Percentiles rank a stretch among this genome's conserved stretches.
Conservation (phyloP, 2,888 invertebrate genomes). For the Cerastis leucographa region DNA sequence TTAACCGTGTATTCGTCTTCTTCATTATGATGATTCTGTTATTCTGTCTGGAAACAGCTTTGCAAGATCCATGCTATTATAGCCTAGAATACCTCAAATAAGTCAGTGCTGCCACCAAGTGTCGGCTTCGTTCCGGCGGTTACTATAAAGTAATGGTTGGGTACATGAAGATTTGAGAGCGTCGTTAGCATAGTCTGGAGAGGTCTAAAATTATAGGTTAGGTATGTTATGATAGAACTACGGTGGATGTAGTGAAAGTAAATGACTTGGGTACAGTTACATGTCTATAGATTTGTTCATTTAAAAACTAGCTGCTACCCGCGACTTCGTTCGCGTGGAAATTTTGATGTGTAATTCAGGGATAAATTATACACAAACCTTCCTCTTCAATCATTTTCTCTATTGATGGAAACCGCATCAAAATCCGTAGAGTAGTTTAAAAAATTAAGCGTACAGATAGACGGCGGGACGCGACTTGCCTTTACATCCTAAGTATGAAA, state of each 20-base stretch:
- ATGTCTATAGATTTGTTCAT: too few species aligned
- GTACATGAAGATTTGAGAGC: conserved; percentile 38
- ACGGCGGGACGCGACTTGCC: too few species aligned
- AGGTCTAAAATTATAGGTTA: conserved; percentile 33
- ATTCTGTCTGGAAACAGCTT: conserved; percentile 11
- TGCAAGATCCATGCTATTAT: conserved; percentile 24
- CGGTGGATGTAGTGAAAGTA: conserved; percentile 5
- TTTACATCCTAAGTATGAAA: too few species aligned
- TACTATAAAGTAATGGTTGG: conserved; percentile 55
- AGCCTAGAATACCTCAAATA: conserved; percentile 31
- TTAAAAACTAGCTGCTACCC: neutral
- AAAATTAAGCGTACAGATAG: too few species aligned
- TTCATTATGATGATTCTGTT: too few species aligned
- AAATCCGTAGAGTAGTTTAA: too few species aligned
- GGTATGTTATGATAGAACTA: conserved; percentile 19
- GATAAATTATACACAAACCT: too few species aligned
- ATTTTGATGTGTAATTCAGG: too few species aligned
- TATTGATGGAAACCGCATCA: too few species aligned
- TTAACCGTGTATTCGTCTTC: neutral
- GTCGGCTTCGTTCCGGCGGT: conserved; percentile 43
- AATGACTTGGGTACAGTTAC: neutral
- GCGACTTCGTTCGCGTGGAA: too few species aligned
- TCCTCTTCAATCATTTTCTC: too few species aligned
- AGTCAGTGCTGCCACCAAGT: conserved; percentile 49
- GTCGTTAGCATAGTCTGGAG: conserved; percentile 37